Conservation (phyloP, 2,888 invertebrate genomes). For the Ectemnius lituratus region DNA sequence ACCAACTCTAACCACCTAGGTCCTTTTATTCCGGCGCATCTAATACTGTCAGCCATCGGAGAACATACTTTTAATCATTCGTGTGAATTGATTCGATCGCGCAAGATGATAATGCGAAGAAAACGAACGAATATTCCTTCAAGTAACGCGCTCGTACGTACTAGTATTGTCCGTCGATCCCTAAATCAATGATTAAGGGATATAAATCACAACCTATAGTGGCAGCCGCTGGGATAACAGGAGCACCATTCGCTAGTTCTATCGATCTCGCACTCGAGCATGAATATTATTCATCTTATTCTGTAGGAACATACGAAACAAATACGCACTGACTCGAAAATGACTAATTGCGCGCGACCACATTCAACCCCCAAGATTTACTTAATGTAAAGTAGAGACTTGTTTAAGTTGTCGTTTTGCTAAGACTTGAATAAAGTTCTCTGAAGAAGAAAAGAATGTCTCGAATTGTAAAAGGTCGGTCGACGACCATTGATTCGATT, state of each 20-base stretch:
- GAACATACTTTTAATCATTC: neutral
- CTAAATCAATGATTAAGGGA: neutral
- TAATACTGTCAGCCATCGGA: slow-evolving; percentile 1
- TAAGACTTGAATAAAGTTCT: neutral
- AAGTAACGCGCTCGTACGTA: neutral
- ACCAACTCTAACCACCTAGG: neutral
- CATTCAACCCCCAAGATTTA: too few relatives aligned
- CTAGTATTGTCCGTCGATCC: neutral
- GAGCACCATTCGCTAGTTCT: slow-evolving; percentile 42
- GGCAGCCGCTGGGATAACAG: slow-evolving; percentile 43
- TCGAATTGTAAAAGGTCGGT: neutral
- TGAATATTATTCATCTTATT: too few relatives aligned
- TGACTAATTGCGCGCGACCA: neutral
- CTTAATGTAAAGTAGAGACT: neutral
- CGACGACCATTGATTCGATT: slow-evolving; percentile 1
- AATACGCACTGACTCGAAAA: slow-evolving; percentile 1
- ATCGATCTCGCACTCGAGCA: neutral
- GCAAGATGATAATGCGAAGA: too few relatives aligned
- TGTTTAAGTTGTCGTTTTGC: neutral
- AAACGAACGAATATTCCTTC: too few relatives aligned
- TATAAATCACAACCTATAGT: slow-evolving; percentile 9
- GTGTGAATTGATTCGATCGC: neutral
- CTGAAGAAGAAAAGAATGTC: neutral
- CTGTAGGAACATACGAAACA: slow-evolving; percentile 4
- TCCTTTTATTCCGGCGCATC: neutral